Evolutionary conservation across 2,797 vertebrate species (phyloP).

Genomic region (Alosa sapidissima): DNA sequence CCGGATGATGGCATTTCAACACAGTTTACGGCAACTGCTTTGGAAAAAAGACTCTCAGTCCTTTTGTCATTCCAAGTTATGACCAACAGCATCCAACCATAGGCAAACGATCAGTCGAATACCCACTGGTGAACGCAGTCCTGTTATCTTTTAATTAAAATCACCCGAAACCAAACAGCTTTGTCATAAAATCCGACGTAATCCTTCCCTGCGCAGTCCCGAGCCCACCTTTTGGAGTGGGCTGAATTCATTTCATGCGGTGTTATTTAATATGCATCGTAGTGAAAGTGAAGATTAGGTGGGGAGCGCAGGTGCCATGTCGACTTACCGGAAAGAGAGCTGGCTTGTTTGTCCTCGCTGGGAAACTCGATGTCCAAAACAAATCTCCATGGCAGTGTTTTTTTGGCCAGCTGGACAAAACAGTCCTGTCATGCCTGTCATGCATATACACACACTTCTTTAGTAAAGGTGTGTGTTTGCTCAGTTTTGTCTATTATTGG

Average conservation of each 20-base stretch:
- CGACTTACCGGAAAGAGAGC: slow-evolving; percentile 15
- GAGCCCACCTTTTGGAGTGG: slow-evolving; percentile 12
- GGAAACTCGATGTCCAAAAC: slow-evolving; percentile 2
- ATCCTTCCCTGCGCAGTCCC: not conserved
- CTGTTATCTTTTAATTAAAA: slow-evolving; percentile 21
- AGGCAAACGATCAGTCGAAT: not conserved
- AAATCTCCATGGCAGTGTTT: not conserved
- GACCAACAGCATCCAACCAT: not conserved
- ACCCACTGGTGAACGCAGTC: not conserved
- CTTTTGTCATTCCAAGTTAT: not conserved
- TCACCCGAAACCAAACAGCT: slow-evolving; percentile 11
- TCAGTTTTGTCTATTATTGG: not conserved
- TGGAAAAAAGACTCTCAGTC: not conserved
- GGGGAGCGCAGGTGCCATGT: slow-evolving; percentile 4
- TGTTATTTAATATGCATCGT: slow-evolving; percentile 17
- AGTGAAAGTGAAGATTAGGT: slow-evolving; percentile 2
- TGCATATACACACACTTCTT: not conserved
- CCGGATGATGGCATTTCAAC: not conserved
- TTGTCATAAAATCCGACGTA: not conserved
- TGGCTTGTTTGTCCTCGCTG: not conserved
- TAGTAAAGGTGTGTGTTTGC: not conserved
- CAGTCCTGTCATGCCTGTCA: not conserved
- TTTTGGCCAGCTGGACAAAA: not conserved
- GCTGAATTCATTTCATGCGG: not conserved
- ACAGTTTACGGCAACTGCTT: not conserved